Evolutionary conservation across 2,113 vertebrate genomes (phyloP), one percentile per base, ranked within the genome.

Genomic region (Chamaetylas fuelleborni): DNA sequence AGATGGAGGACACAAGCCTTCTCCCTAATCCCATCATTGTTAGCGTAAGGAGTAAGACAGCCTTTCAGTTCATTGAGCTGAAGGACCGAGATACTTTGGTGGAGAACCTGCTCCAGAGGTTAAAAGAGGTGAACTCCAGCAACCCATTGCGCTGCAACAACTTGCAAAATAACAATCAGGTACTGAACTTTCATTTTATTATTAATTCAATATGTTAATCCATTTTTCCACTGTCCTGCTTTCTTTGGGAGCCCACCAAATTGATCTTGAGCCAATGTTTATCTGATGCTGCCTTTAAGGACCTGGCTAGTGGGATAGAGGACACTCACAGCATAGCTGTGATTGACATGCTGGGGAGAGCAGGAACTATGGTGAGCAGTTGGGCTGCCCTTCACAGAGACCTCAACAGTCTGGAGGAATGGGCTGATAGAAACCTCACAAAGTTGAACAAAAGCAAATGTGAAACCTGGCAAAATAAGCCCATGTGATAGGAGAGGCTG

Each of bases 41-140:
- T 81, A 99, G 99, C 50, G 84, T 99, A 72, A 97, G 98, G 61
- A 98, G 98, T 40, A 99, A 99, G 96, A 98, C 96, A 54, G 99
- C 99, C 23, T 99, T 99, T 97, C 99, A 99, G 98, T 98, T 99
- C 92, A 99, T 99, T 36, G 99, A 99, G 90, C 98, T 99, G 89
- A 97, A 96, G 92, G 98, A 98, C 69, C 92, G 99, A 24, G 98
- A 99, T 10, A 93, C 86, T 91, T 96, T 99, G 96, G 98, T 99
- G 90, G 98, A 99, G 77, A 97, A 92, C 40, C 96, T 99, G 62
- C 98, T 98, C 34, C 58, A 76, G 71, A 96, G 98, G 38, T 98
- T 99, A 29, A 92, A 98, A 62, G 92, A 96, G n/a, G 96, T 98
- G 60, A 98, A 98, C 12, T 92, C 96, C 11, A 56, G 77, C 93